Evolutionary conservation across 1,140 invertebrate genomes (phyloP), one percentile per base, ranked within the genome.

Genomic region (Mamestra configurata): DNA sequence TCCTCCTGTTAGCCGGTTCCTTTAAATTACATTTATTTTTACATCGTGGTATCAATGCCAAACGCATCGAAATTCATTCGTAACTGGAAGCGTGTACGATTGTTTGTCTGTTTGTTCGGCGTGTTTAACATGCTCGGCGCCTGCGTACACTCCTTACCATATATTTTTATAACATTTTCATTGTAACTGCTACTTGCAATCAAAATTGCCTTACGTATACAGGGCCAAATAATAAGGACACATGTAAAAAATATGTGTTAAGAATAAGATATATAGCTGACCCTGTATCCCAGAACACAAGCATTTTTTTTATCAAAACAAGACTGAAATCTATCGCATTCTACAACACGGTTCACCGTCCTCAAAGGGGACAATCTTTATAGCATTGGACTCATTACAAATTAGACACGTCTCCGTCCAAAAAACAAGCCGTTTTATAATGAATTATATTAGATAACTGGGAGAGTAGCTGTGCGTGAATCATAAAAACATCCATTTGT

Each of bases 391-490:
- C 46, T 53, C 22, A 27, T 7, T 71, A 27, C 22, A 13, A 53
- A 22, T 27, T 27, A 70, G 13, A 35, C 22, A n/a, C 18, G 18
- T 49, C 37, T 46, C 2, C 40, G 53, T 55, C 11, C 37, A n/a
- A 46, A 22, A 68, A 51, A 57, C 51, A 35, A n/a, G 10, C 10
- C 18, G 15, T 73, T 73, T 57, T 55, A 40, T 73, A 57, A 73
- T 40, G 53, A 59, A 22, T 43, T 24, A 75, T 43, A 46, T 59
- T 75, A 75, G 55, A 59, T 75, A 59, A 75, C 35, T 13, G 10
- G 53, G 20, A 24, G 20, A 75, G 1, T 13, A 15, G 43, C 37
- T 8, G 59, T 43, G 51, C 18, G 35, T 59, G 51, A 43, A 59
- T 59, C 46, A 72, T 40, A 35, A n/a, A 35, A 35, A 18, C 10